Percentiles rank a stretch among this genome's conserved stretches.
Conservation (phyloP, 2,113 vertebrate genomes). For the Panurus biarmicus region DNA sequence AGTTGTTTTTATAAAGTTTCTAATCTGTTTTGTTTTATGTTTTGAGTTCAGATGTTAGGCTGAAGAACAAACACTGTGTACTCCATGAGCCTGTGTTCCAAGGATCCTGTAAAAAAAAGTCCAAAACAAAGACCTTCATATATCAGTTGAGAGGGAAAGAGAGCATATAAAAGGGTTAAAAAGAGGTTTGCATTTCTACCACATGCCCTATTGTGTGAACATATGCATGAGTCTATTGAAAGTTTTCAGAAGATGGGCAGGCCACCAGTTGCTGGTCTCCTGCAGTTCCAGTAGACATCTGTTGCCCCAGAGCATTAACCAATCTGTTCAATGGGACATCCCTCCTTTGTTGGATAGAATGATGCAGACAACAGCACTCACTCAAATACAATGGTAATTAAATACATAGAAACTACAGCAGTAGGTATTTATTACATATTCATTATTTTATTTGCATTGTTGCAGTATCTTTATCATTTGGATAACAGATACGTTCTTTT, state of each 20-base stretch:
- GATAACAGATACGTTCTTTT: not conserved
- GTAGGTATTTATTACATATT: constrained; percentile 85
- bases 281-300: constrained; percentile 91
- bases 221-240: constrained; percentile 83
- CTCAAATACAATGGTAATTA: constrained; percentile 77
- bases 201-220: constrained; percentile 80
- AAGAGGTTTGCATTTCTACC: constrained; percentile 76
- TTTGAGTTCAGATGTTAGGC: constrained; percentile 30
- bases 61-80: constrained; percentile 30
- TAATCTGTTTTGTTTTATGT: not conserved
- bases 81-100: constrained; percentile 32
- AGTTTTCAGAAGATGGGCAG: constrained; percentile 79
- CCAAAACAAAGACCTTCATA: constrained; percentile 60
- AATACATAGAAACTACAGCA: constrained; percentile 71
- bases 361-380: constrained; percentile 71
- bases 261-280: constrained; percentile 93
- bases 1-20: not conserved
- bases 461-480: constrained; percentile 50
- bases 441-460: constrained; percentile 80
- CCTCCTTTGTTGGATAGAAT: constrained; percentile 73
- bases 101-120: constrained; percentile 10
- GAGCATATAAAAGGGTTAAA: constrained; percentile 73
- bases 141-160: constrained; percentile 55
- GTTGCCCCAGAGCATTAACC: constrained; percentile 87
- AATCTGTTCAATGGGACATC: constrained; percentile 80